Evolutionary conservation across 2,797 vertebrate species (phyloP), one percentile per base, ranked within the genome.

Genomic region (Sebastes itinus): DNA sequence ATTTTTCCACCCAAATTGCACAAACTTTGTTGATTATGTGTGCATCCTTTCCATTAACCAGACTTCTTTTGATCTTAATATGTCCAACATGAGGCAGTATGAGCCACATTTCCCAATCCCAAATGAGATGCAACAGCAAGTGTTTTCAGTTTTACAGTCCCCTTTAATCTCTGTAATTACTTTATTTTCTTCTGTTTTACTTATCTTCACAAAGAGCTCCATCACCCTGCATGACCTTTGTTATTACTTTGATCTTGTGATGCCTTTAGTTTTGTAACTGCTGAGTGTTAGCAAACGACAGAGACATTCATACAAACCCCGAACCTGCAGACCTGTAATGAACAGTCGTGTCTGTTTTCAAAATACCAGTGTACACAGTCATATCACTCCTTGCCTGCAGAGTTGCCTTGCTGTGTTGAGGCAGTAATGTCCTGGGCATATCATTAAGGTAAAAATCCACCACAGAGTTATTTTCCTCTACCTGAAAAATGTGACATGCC

Each of bases 401-500:
- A 81, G 71, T 59, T 85, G 73, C 68, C 35, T 60, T 76, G 68
- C 66, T 72, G 70, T 85, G 78, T 78, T 75, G 75, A 85, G 65
- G 76, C 84, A 87, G 69, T 81, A 81, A 83, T 82, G 65, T 87
- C 81, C 75, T 58, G 72, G 67, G 69, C 52, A 84, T 88, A 81
- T 84, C 77, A 82, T 91, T 82, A 87, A 90, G 87, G 87, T 87
- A 75, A 80, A 87, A 90, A 87, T 67, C 82, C 72, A 63, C 75
- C 80, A 86, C 42, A 74, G 71, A 76, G 80, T 84, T 84, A 73
- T 85, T 88, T 88, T 77, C 78, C 75, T 73, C 83, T 65, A 74
- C 89, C 88, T 87, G 81, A 91, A 83, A 87, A 91, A 89, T 88
- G 80, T 93, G 92, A 90, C 89, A 88, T 81, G 85, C 79, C 85